phyloP scores from a whole-genome alignment of 2,888 invertebrate species.

The Xestia ashworthii region DNA sequence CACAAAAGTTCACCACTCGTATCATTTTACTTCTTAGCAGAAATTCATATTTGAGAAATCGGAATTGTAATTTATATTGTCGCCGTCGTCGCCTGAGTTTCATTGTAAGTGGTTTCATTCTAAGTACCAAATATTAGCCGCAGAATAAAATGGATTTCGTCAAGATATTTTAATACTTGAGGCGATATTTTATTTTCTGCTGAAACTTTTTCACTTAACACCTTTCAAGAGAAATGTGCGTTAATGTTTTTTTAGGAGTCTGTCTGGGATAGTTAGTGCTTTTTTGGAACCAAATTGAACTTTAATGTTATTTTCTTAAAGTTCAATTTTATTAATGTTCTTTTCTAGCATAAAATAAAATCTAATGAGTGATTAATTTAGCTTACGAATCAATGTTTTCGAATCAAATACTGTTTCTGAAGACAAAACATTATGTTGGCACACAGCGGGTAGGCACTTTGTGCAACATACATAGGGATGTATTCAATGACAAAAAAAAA shows the following conservation, averaged over 20 bases:
- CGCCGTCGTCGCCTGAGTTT: conserved; percentile 38
- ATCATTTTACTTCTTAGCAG: conserved; percentile 2
- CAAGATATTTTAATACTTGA: conserved; percentile 46
- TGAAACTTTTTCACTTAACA: conserved; percentile 37
- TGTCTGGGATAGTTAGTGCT: not conserved
- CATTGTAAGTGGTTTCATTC: conserved; percentile 53
- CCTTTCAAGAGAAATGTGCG: not conserved
- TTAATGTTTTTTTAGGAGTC: not conserved
- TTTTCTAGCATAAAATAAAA: not conserved
- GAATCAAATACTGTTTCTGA: too few species aligned
- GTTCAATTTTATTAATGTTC: too few species aligned
- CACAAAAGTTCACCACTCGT: conserved; percentile 2
- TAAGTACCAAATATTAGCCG: conserved; percentile 29
- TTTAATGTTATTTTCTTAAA: not conserved
- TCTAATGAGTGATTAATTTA: not conserved
- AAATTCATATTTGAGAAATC: conserved; percentile 34
- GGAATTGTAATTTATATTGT: conserved; percentile 49
- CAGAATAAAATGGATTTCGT: conserved; percentile 43
- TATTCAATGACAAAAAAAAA: not conserved
- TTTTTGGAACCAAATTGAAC: not conserved
- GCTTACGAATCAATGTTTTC: not conserved
- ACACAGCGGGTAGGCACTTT: too few species aligned
- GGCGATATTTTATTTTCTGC: conserved; percentile 32
- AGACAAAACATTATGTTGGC: too few species aligned
- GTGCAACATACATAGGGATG: too few species aligned